Evolutionary conservation across 2,888 invertebrate species (phyloP), one percentile per base, ranked within the genome.

Genomic region (Agrilus mali): DNA sequence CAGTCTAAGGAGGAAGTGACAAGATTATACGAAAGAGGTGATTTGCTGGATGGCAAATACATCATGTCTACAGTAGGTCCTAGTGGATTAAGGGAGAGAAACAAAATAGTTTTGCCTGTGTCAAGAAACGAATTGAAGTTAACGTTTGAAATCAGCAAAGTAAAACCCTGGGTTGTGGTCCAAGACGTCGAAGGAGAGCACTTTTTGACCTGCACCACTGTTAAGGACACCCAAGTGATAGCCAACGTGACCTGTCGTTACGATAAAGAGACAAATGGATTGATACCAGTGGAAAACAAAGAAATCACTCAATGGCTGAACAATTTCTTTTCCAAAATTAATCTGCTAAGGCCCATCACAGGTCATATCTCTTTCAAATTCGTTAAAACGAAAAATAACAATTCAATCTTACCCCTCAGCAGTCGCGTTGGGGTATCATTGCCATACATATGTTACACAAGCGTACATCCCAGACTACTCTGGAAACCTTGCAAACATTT

Each of bases 331-430:
- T 67, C 72, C 31, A 76, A 76, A 55, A 66, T 83, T 35, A 72
- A 77, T 31, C 73, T 80, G 43, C 71, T 76, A 42, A 69, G 80
- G 36, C 77, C 78, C 7, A 75, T 86, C 61, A 83, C 80, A 39
- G 87, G 86, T 0, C 87, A 87, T 58, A 69, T 87, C 12, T 84
- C 85, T 53, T 87, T 88, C 59, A 72, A 85, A 49, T 73, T 88
- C 45, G 82, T 83, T 12, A 70, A 78, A 32, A 75, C 78, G 40
- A 76, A 78, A 47, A 71, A 72, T 8, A 59, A 57, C 2, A 69
- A 70, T 4, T 64, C 77, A 55, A 58, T 82, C 38, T 62, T 80
- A 32, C 76, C 79, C 0, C 59, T 81, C 27, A 82, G 84, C 14
- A 82, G 83, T 38, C 73, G 84, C 13, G 80, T 88, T 7, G 87